Evolutionary conservation across 2,888 invertebrate genomes (phyloP), one percentile per base, ranked within the genome.

Genomic region (Ophioninae sp.): DNA sequence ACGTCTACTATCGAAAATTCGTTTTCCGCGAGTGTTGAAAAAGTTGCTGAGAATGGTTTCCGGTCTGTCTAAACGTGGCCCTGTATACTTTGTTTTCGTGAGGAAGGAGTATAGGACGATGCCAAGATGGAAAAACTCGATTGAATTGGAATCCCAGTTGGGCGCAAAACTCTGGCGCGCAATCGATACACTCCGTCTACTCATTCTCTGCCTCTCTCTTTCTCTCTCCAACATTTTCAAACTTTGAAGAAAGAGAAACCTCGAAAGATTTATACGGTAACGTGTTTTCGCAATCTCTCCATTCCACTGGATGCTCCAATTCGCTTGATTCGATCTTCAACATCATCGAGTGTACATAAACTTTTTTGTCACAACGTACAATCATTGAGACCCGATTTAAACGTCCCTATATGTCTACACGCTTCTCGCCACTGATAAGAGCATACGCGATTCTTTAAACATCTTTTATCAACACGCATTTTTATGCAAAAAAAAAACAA

Each of bases 181-280:
- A 51, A 51, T 51, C 51, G 51, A 51, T 51, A 51, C 51, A 51
- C 17, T 13, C 51, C 51, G 17, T 17, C 5, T 13, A 51, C 17
- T 51, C 51, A 13, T 13, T 51, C 3, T 30, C 30, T 51, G n/a
- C n/a, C n/a, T n/a, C n/a, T n/a, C n/a, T 51, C 51, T 51, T 13
- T 51, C 3, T 30, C 30, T 51, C 51, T 51, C 51, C 17, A 51
- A 51, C 51, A 75, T 67, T 74, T 61, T 61, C 23, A 61, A 61
- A 61, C 61, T 61, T 23, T 9, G 10, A 17, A 58, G 39, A 72
- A 79, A 72, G 72, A 13, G 56, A 65, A 72, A 65, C 39, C 65
- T 58, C 59, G 22, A 39, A 72, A 65, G 79, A 72, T 79, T 72
- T 56, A 58, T 64, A 41, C 65, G 58, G 79, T 65, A 65, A 79